Percentiles rank a stretch among this genome's conserved stretches.
Evolutionary conservation across 2,888 invertebrate genomes (phyloP).

Genomic region (Colostygia pectinataria): DNA sequence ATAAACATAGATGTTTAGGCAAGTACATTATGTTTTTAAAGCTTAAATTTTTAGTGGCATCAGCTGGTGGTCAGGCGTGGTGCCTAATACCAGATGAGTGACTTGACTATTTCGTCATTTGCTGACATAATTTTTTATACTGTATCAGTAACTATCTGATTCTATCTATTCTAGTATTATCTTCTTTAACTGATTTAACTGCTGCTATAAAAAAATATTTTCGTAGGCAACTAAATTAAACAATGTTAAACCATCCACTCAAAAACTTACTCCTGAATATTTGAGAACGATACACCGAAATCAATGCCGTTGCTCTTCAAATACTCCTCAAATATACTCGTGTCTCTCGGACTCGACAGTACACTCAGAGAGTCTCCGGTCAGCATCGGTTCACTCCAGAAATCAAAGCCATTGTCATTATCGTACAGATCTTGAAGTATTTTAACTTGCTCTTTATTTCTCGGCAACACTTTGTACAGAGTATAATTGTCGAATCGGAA

Average conservation of each 20-base stretch:
- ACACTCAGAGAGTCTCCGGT: conserved; percentile 62
- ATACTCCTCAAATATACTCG: conserved; percentile 54
- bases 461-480: conserved; percentile 81
- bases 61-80: too few relatives aligned
- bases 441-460: conserved; percentile 69
- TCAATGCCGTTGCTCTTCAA: conserved; percentile 60
- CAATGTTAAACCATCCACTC: too few relatives aligned
- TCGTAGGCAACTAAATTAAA: not conserved
- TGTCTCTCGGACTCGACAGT: conserved; percentile 67
- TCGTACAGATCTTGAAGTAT: conserved; percentile 72
- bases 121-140: too few relatives aligned
- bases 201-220: too few relatives aligned
- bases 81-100: too few relatives aligned
- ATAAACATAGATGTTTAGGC: too few relatives aligned
- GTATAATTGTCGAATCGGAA: conserved; percentile 65
- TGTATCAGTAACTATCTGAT: too few relatives aligned
- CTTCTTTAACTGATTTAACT: too few relatives aligned
- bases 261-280: conserved; percentile 76
- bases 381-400: conserved; percentile 63
- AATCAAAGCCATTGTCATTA: conserved; percentile 66
- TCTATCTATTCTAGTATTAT: too few relatives aligned
- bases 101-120: too few relatives aligned
- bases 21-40: too few relatives aligned
- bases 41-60: too few relatives aligned
- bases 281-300: conserved; percentile 62